A percentile compares a stretch with the other conserved stretches of the same genome.
Conservation (phyloP, 2,888 invertebrate genomes). For the Amblyteles armatorius region DNA sequence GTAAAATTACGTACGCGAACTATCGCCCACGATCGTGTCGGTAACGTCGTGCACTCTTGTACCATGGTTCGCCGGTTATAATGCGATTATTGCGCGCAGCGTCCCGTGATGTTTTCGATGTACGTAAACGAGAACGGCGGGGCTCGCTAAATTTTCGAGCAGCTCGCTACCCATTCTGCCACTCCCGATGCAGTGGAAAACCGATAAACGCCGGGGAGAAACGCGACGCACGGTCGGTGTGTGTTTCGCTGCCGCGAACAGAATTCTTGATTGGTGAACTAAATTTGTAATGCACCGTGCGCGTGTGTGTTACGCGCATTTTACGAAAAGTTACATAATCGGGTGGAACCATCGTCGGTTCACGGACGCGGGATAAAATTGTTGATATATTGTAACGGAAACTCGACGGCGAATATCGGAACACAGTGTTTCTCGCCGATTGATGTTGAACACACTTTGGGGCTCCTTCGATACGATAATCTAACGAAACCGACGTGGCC, state of each 20-base stretch:
- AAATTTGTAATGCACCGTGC: slow-evolving; percentile 38
- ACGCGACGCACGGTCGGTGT: neutral
- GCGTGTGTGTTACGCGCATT: slow-evolving; percentile 34
- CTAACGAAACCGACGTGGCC: slow-evolving; percentile 67
- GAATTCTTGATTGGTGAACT: slow-evolving; percentile 38
- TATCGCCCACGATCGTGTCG: neutral
- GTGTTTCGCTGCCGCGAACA: slow-evolving; percentile 14
- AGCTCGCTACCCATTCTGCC: neutral
- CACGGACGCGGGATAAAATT: neutral
- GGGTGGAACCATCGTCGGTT: neutral
- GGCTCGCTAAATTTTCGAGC: neutral
- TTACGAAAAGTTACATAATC: slow-evolving; percentile 9
- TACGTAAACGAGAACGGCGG: neutral
- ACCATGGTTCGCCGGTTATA: neutral
- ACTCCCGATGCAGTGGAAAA: neutral
- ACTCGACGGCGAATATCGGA: neutral
- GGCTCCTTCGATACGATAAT: slow-evolving; percentile 69
- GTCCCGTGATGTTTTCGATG: slow-evolving; percentile 2
- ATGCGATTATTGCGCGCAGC: slow-evolving; percentile 10
- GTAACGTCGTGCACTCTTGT: neutral
- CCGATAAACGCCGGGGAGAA: neutral
- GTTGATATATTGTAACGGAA: no score
- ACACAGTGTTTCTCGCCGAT: neutral
- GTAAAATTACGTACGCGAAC: neutral
- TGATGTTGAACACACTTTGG: slow-evolving; percentile 31